Base-by-base conservation (phyloP, 2,888 invertebrate genomes). In the Pyrgus malvae region DNA sequence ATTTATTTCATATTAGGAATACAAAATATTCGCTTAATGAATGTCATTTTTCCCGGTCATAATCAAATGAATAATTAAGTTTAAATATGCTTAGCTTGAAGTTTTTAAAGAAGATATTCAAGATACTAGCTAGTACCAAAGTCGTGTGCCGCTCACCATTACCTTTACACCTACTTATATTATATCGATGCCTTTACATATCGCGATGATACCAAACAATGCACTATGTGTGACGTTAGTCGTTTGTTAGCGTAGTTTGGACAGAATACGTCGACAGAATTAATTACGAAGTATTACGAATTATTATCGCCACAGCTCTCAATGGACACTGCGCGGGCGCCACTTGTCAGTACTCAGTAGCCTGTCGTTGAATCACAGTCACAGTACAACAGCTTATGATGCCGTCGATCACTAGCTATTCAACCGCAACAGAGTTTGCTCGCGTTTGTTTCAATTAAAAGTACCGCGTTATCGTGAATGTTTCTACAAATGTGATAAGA, bases 401-500 rank as follows among this genome's bases (percentile, higher is more conserved):
- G 44, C 9, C 45, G 44, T 45, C 45, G 21, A 73, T 76, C 88
- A 88, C 73, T 87, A 72, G 65, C 69, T 73, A 74, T 61, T 75
- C 73, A 74, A 71, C 75, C 75, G 74, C 75, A 74, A 74, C 70
- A 76, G 74, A 69, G 86, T 81, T 77, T 81, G 83, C 86, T 79
- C 82, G 80, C 77, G 57, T 65, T 74, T 74, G 68, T 74, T 77
- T 72, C 67, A 72, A 72, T 72, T 68, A 61, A 70, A 77, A 72
- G 71, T 64, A 70, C 64, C 63, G 63, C 73, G 72, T 74, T 84
- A 85, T 87, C 85, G 74, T 68, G 66, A 74, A 72, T 74, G 74
- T 76, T 82, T 80, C 78, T 78, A 72, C 76, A 74, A 78, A 74
- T 74, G 75, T 86, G 89, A 89, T 89, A 89, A 87, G 78, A 85